These are phyloP conservation scores for Acleris cristana DNA, from an alignment of 2,888 invertebrate species.

Conservation along the genomic window DNA sequence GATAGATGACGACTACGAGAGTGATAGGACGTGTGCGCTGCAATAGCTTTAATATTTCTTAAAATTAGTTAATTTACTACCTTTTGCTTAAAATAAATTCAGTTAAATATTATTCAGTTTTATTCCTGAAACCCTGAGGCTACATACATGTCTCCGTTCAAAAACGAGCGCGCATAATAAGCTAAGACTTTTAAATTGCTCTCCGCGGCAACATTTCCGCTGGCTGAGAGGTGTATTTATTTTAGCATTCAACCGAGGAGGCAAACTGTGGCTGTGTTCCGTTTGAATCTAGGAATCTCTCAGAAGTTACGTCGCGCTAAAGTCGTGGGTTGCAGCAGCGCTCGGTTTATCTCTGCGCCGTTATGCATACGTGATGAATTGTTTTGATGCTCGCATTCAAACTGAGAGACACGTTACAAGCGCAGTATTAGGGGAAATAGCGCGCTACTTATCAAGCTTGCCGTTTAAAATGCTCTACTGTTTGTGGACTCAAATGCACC, in stretches of 20 bases:
- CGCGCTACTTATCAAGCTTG: constrained; percentile 22
- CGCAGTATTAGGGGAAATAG: constrained; percentile 19
- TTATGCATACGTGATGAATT: constrained; percentile 36
- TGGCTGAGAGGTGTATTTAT: constrained; percentile 42
- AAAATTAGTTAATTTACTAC: too few relatives aligned
- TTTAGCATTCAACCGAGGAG: constrained; percentile 46
- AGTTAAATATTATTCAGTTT: too few relatives aligned
- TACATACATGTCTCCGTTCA: background rate
- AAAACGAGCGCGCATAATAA: constrained; percentile 11
- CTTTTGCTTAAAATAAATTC: too few relatives aligned
- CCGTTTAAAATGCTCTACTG: constrained; percentile 6
- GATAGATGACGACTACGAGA: too few relatives aligned
- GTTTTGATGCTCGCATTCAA: constrained; percentile 31
- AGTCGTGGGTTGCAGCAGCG: constrained; percentile 39
- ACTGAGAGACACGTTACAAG: constrained; percentile 31
- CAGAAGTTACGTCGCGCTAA: constrained; percentile 49
- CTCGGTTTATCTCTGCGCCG: constrained; percentile 28
- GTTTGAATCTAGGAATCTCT: constrained; percentile 49
- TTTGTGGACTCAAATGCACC: constrained; percentile 8
- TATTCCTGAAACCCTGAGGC: too few relatives aligned
- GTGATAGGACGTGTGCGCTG: too few relatives aligned
- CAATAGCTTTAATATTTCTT: too few relatives aligned
- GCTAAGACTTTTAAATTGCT: constrained; percentile 27
- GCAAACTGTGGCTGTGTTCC: constrained; percentile 41
- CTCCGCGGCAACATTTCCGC: constrained; percentile 37